Base-by-base conservation (phyloP, 2,113 vertebrate genomes). In the Thunnus thynnus region DNA sequence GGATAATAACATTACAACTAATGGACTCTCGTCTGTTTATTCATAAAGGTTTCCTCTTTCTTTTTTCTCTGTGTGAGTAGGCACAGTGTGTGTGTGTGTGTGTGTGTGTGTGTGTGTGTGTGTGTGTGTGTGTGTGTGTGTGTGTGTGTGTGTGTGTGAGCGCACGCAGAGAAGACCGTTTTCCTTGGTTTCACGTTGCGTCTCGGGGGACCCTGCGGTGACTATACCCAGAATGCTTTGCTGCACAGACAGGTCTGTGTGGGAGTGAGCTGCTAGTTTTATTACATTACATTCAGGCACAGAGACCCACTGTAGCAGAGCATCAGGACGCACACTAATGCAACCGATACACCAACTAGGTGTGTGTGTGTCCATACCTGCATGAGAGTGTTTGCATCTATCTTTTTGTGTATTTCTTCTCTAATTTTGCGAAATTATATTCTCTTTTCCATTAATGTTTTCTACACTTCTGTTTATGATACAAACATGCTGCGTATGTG, bases 11-110 rank as follows among this genome's bases (percentile, higher is more conserved):
- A 83, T 87, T 86, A 91, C 82, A 80, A 67, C 90, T 89, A 91
- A 91, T 89, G 90, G 83, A 82, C 72, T 77, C 76, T 92, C 87
- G 89, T 89, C 82, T 89, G 92, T 88, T 81, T 90, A 91, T 94
- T 91, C 91, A 92, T 85, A 78, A 78, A 90, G 83, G 71, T 84
- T 76, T 86, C 76, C 66, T 72, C 73, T 81, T 17, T 73, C 60
- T 60, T 70, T 62, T 62, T 56, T 41, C 61, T 69, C 50, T 69
- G 51, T 67, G 72, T 79, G 78, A 72, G 82, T 73, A 77, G 67
- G 79, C 72, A 76, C 48, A 60, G 50, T 62, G 44, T 57, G 73
- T 57, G 73, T 74, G 66, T 44, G 68, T 60, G 61, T 73, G 51
- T 76, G 71, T 60, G 55, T 61, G 54, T 68, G 46, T 72, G 68